phyloP scores from a whole-genome alignment of 2,797 vertebrate genomes.

The Scyliorhinus canicula region DNA sequence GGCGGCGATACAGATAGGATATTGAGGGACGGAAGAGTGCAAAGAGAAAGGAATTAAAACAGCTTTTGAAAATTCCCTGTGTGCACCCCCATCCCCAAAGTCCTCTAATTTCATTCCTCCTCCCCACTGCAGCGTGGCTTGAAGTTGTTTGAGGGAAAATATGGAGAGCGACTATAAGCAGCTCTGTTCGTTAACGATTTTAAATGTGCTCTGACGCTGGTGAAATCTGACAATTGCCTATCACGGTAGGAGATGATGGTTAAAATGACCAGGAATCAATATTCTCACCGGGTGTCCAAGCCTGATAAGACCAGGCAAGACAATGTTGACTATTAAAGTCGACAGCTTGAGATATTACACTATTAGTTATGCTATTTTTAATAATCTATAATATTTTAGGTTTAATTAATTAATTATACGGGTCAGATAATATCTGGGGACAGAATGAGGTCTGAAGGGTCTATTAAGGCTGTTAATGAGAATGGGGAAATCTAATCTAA shows the following conservation, averaged over 20 bases:
- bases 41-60: not conserved
- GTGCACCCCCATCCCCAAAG: conserved; percentile 39
- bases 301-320: conserved; percentile 96
- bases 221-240: conserved; percentile 77
- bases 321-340: conserved; percentile 99
- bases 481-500: conserved; percentile 81
- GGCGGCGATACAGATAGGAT: not conserved
- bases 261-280: conserved; percentile 99
- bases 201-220: conserved; percentile 84
- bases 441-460: conserved; percentile 83
- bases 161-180: conserved; percentile 63
- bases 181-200: conserved; percentile 85
- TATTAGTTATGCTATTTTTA: conserved; percentile 99
- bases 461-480: conserved; percentile 85
- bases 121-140: conserved; percentile 51
- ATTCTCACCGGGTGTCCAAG: conserved; percentile 94
- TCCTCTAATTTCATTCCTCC: conserved; percentile 42
- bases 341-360: conserved; percentile 99
- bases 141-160: conserved; percentile 57
- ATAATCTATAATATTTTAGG: conserved; percentile 99
- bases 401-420: conserved; percentile 99
- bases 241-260: conserved; percentile 84
- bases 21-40: not conserved
- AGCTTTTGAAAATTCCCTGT: conserved; percentile 35
- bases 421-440: conserved; percentile 93